Evolutionary conservation across 2,797 vertebrate species (phyloP).

Genomic region (Neosilurus hyrtlii): DNA sequence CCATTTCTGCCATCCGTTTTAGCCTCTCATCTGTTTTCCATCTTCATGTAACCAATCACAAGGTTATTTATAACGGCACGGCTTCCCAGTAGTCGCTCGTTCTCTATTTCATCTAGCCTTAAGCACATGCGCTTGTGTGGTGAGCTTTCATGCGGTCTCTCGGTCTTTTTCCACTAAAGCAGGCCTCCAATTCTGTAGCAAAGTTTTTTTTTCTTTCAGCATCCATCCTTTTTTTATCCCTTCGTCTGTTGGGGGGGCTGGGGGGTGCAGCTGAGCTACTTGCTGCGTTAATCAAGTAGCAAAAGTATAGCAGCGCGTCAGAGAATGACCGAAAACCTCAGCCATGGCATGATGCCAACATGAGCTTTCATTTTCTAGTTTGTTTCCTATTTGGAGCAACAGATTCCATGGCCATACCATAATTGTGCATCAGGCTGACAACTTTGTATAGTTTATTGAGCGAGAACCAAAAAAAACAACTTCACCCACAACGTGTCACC

Average conservation of each 20-base stretch:
- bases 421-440: slow-evolving; percentile 42
- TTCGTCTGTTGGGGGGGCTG: slow-evolving; percentile 61
- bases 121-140: slow-evolving; percentile 92
- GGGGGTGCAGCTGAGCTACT: slow-evolving; percentile 54
- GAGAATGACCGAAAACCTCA: slow-evolving; percentile 45
- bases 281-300: slow-evolving; percentile 63
- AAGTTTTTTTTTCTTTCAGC: slow-evolving; percentile 54
- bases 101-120: slow-evolving; percentile 87
- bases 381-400: slow-evolving; percentile 54
- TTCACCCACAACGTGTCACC: slow-evolving; percentile 60
- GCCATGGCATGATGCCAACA: slow-evolving; percentile 58
- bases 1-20: slow-evolving; percentile 46
- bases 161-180: slow-evolving; percentile 73
- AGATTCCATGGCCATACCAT: slow-evolving; percentile 50
- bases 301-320: slow-evolving; percentile 28
- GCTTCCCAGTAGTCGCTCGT: slow-evolving; percentile 85
- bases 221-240: slow-evolving; percentile 37
- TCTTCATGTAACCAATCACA: slow-evolving; percentile 85
- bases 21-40: slow-evolving; percentile 88
- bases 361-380: slow-evolving; percentile 52
- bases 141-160: slow-evolving; percentile 86
- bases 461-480: slow-evolving; percentile 44
- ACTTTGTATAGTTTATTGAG: slow-evolving; percentile 47
- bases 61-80: slow-evolving; percentile 95
- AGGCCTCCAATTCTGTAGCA: slow-evolving; percentile 59